Evolutionary conservation across 2,888 invertebrate species (phyloP).

Genomic region (Augiades crinisus): DNA sequence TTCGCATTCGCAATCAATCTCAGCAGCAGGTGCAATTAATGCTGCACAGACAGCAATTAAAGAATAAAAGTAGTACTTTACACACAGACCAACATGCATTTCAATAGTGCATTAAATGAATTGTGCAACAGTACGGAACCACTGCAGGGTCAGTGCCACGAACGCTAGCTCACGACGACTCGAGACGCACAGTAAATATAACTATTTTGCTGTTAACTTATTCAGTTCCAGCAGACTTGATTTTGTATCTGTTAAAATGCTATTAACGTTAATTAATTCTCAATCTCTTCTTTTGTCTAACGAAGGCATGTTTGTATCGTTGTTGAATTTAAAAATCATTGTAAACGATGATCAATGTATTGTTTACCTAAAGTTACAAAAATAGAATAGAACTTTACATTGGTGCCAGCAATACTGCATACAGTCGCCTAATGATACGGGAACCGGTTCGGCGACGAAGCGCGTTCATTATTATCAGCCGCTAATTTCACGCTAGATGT

Average conservation of each 20-base stretch:
- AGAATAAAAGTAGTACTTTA: slow-evolving; percentile 2
- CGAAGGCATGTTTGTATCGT: no score
- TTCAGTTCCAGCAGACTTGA: background rate
- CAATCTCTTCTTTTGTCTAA: no score
- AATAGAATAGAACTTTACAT: slow-evolving; percentile 5
- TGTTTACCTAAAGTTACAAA: background rate
- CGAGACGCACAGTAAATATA: slow-evolving; percentile 22
- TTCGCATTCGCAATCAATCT: slow-evolving; percentile 1
- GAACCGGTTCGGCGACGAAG: slow-evolving; percentile 17
- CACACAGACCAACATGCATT: slow-evolving; percentile 31
- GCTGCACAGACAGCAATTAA: background rate
- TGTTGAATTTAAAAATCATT: no score
- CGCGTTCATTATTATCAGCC: slow-evolving; percentile 24
- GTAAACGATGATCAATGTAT: no score
- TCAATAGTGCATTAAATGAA: slow-evolving; percentile 41
- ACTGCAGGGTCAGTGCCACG: slow-evolving; percentile 63
- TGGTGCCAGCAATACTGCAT: slow-evolving; percentile 3
- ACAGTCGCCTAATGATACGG: slow-evolving; percentile 14
- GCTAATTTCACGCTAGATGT: slow-evolving; percentile 25
- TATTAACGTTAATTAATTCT: no score
- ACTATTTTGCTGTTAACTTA: background rate
- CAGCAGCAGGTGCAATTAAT: background rate
- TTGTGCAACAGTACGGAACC: slow-evolving; percentile 62
- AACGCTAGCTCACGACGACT: slow-evolving; percentile 52
- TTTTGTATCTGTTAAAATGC: no score